Evolutionary conservation across 2,113 vertebrate species (phyloP), one percentile per base, ranked within the genome.

Genomic region (Pteropus alecto): DNA sequence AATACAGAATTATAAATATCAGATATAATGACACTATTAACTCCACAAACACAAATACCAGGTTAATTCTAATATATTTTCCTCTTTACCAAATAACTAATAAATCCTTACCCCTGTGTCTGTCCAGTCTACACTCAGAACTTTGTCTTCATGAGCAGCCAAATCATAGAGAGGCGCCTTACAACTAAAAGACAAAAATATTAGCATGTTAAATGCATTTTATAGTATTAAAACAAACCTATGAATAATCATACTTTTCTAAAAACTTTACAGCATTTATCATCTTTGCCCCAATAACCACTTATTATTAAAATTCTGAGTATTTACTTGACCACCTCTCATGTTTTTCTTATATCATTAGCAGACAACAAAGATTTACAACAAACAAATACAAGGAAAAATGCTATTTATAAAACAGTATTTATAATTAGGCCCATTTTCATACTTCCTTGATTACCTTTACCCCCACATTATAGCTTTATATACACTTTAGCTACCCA

Each of bases 101-200:
- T 95, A 46, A 87, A 63, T 91, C 95, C 99, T 99, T 98, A 99
- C 99, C 99, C 99, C 99, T 18, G 98, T 98, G 97, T 99, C 99
- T 97, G 99, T 99, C 99, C 99, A 99, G 97, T 99, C 99, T 94
- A 99, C 99, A 97, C 99, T 99, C 43, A 99, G 98, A 96, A 99
- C 99, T 98, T 99, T 99, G 98, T 99, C 99, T 98, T 99, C 99
- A 2, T 99, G 99, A 96, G 99, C 99, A n/a, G 99, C 99, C 97
- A 99, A 88, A 94, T 99, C 99, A 93, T 99, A 99, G 7, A 99
- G 98, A 90, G 99, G 99, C 91, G 99, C 99, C 98, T 99, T 99
- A 98, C 99, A 99, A 97, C 99, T 99, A 95, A 56, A 96, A 93
- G 96, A 89, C 93, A 22, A 98, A 38, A 93, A 97, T 35, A 98